phyloP scores from a whole-genome alignment of 2,797 vertebrate species.

The Tympanoctomys barrerae region DNA sequence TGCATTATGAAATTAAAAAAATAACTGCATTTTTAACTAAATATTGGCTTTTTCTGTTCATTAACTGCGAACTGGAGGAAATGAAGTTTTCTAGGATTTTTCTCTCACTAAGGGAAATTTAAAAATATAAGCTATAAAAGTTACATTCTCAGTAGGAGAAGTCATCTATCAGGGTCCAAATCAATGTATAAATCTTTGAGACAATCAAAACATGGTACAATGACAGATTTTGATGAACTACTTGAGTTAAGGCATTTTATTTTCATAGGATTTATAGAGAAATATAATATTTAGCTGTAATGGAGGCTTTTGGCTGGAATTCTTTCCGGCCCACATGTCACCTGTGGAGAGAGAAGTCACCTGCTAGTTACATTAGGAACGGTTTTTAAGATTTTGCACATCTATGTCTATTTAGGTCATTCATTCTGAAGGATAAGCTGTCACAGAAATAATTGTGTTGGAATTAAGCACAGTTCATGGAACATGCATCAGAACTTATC shows the following conservation, averaged over 20 bases:
- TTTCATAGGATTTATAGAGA: conserved; percentile 1
- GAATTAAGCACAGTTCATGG: not conserved
- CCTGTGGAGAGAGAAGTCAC: not conserved
- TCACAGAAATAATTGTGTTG: not conserved
- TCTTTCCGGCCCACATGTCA: not conserved
- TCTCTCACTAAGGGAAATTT: not conserved
- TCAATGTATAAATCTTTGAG: not conserved
- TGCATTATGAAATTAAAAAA: conserved; percentile 45
- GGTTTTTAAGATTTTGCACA: not conserved
- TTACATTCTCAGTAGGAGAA: not conserved
- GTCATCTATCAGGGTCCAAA: not conserved
- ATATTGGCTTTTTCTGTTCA: not conserved
- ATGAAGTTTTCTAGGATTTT: not conserved
- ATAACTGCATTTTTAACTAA: not conserved
- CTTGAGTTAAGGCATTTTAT: not conserved
- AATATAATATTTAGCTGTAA: not conserved
- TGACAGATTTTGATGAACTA: not conserved
- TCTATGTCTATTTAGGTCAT: not conserved
- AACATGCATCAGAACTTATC: not conserved
- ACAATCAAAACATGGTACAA: not conserved
- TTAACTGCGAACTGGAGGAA: not conserved
- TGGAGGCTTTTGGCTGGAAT: not conserved
- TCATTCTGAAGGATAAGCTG: not conserved
- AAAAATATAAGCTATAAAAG: not conserved
- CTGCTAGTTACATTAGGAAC: not conserved